These are phyloP conservation scores for Chanos chanos DNA, from an alignment of 2,797 vertebrate genomes.

Conservation along the genomic window DNA sequence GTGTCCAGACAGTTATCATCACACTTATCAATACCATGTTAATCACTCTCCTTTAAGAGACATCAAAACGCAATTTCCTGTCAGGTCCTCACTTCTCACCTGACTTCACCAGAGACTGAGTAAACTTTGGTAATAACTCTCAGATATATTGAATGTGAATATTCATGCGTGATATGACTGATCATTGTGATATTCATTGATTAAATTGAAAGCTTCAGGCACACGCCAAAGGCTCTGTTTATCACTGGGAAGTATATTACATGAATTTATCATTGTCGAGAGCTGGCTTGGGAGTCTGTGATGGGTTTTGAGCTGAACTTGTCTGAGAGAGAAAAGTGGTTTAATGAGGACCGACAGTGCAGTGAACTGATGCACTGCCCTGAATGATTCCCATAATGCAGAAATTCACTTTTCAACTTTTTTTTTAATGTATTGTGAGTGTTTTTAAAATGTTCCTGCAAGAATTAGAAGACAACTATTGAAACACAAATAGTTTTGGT, in stretches of 20 bases:
- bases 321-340: too few species aligned
- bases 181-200: slow-evolving; percentile 42
- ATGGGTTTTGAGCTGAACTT: too few species aligned
- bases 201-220: slow-evolving; percentile 28
- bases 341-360: too few species aligned
- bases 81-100: not conserved
- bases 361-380: too few species aligned
- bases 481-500: too few species aligned
- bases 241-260: slow-evolving; percentile 34
- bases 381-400: too few species aligned
- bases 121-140: slow-evolving; percentile 54
- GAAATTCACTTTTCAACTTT: too few species aligned
- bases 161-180: slow-evolving; percentile 53
- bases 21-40: not conserved
- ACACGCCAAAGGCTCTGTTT: not conserved
- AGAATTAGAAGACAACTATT: too few species aligned
- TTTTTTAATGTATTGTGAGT: too few species aligned
- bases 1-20: slow-evolving; percentile 1
- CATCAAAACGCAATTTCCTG: not conserved
- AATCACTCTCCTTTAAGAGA: not conserved
- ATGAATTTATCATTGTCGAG: slow-evolving; percentile 24
- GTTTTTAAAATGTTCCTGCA: too few species aligned
- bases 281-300: not conserved
- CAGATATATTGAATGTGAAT: slow-evolving; percentile 56
- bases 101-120: not conserved